Base-by-base conservation (phyloP, 2,797 vertebrate species). In the Sandelia bainsii region DNA sequence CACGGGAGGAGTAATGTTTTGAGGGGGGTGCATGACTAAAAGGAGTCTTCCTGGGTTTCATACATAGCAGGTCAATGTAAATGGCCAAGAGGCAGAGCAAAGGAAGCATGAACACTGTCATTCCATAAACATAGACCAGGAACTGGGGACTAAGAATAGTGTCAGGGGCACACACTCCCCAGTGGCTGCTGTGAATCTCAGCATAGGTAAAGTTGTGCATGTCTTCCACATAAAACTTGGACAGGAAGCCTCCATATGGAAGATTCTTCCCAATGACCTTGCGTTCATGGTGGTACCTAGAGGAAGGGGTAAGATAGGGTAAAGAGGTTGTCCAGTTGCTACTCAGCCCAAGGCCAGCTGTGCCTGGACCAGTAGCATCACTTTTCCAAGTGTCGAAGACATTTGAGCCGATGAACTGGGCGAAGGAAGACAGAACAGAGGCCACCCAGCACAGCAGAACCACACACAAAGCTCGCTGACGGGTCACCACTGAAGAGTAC, bases 231-330 rank as follows among this genome's bases (percentile, higher is more conserved):
- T 94, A 93, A 61, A 94, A 95, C 86, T 94, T 95, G 23, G 95
- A 94, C 62, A 96, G 86, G 80, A 95, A 95, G 7, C 94, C 93
- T 14, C 91, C 89, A 0, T 94, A 94, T 2, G 94, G 94, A 29
- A 94, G 87, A 46, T 91, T 77, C 42, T 76, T 62, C n/a, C 87
- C 92, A 13, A 95, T 90, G 22, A 92, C 77, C 20, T 87, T 66
- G 25, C 70, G 78, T 29, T 91, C 90, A 6, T 87, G 51, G 12
- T 83, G 78, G 40, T 89, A 76, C 66, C 72, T 91, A 2, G 81
- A 76, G 19, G 86, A 78, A 14, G 67, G 25, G 6, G 75, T 68
- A 8, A 49, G 46, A 16, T 40, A 19, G 16, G 90, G 85, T 10
- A 32, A 37, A 12, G 81, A 52, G 6, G 71, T 78, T 0, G 93